Evolutionary conservation across 2,888 invertebrate species (phyloP), one percentile per base, ranked within the genome.

Genomic region (Drosophila prolongata): DNA sequence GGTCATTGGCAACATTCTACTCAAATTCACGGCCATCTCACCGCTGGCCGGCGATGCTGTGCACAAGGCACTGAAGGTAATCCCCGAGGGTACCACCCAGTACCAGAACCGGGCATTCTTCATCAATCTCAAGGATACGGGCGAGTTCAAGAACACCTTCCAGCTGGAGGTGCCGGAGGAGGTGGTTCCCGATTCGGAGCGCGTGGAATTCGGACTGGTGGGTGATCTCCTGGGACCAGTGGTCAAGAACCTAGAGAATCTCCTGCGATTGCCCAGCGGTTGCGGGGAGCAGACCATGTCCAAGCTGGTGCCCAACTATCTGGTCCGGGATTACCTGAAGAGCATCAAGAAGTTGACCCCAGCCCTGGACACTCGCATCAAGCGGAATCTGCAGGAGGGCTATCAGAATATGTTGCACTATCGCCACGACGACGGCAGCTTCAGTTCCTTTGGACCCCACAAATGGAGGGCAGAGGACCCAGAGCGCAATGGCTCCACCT

Each of bases 371-470:
- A 92, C 93, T 2, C 95, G 95, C 86, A 92, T 93, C 1, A 90
- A 92, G 27, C 87, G 85, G 16, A 92, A 93, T 76, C 94, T 98
- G 90, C 97, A 98, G 84, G 93, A 94, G 24, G 98, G 98, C 10
- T 99, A 98, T 91, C 99, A 99, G 91, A 94, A 97, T 65, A 96
- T 99, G 90, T 93, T 99, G 90, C 96, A 95, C 0, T 99, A 96
- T 91, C 95, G 95, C 67, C 95, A 96, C 72, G 89, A 93, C 0
- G 98, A 99, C 91, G 98, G 98, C 2, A 98, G 98, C 0, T 99
- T 98, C 92, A 95, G 96, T 91, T 94, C 97, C 76, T 97, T 97
- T 90, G 97, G 97, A 13, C 88, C 87, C 1, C 52, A 73, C 10
- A 74, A 72, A 43, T 87, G 72, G 76, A 62, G 95, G 95, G 0